Evolutionary conservation across 2,888 invertebrate genomes (phyloP), one percentile per base, ranked within the genome.

Genomic region (Apotomis betuletana): DNA sequence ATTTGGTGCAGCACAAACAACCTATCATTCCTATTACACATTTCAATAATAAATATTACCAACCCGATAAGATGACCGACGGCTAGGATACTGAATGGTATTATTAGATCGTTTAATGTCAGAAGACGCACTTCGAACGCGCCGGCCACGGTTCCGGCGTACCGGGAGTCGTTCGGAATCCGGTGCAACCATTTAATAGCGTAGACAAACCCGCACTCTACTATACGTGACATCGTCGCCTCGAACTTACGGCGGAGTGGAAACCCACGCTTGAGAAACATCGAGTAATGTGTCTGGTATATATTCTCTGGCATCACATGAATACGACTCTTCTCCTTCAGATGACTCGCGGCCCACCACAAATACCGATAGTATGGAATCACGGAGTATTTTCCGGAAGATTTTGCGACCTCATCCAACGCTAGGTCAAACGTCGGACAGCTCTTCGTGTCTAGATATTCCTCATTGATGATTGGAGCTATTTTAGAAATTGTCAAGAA

Each of bases 171-270:
- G 27, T 44, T 6, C n/a, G 44, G 51, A 46, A 60, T 55, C 54
- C 65, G 12, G 3, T 27, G 44, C 5, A 12, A n/a, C 8, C 9
- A 9, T 44, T 54, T 54, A 44, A 54, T 61, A 36, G 61, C 61
- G 2, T 61, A 27, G 5, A 64, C 52, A 59, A 74, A 74, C 3
- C 74, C 75, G n/a, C 57, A 52, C 41, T 75, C 75, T 1, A 70
- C 67, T 27, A 74, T 12, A n/a, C 36, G 58, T 52, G 63, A 55
- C 63, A 70, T 64, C 13, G 15, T 61, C 5, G 49, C 4, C 8
- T 73, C 60, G 9, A 75, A 61, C 55, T 46, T 41, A 10, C 4
- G 15, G 12, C 27, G 64, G 3, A 64, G 55, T 12, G 64, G 64
- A 9, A 64, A 64, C 5, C 64, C 64, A 44, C 64, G 55, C 13